A percentile compares a stretch with the other conserved stretches of the same genome.
These are phyloP conservation scores for Eptesicus fuscus DNA, from an alignment of 2,113 vertebrate species.

Conservation along the genomic window DNA sequence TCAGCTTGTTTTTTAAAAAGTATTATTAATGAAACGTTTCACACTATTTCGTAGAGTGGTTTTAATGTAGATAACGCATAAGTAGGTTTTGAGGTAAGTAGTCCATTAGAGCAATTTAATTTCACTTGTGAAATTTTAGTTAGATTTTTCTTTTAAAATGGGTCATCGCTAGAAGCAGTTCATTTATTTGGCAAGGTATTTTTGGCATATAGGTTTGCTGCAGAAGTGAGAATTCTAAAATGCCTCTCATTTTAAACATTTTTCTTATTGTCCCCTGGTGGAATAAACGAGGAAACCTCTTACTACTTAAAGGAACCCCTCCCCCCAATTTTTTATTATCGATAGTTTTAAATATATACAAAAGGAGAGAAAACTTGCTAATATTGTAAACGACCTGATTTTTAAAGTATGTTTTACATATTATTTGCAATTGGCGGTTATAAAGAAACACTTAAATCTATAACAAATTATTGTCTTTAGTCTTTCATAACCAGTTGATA, in stretches of 20 bases:
- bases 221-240: constrained; percentile 45
- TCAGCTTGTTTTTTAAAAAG: background rate
- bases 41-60: constrained; percentile 39
- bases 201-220: constrained; percentile 53
- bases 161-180: constrained; percentile 61
- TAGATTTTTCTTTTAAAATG: constrained; percentile 58
- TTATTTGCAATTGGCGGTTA: background rate
- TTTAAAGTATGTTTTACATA: background rate
- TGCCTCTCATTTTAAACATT: constrained; percentile 38
- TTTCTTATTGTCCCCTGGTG: background rate
- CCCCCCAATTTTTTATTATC: background rate
- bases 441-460: background rate
- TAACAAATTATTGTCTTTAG: background rate
- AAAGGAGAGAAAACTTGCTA: background rate
- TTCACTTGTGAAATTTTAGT: constrained; percentile 61
- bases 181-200: constrained; percentile 58
- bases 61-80: constrained; percentile 50
- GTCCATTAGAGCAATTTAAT: constrained; percentile 63
- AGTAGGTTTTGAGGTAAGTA: constrained; percentile 68
- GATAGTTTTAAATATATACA: background rate
- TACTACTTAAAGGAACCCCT: background rate
- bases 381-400: background rate
- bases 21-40: constrained; percentile 27
- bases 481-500: background rate
- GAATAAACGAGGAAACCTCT: background rate